Evolutionary conservation across 2,113 vertebrate genomes (phyloP), one percentile per base, ranked within the genome.

Genomic region (Lepus americanus): DNA sequence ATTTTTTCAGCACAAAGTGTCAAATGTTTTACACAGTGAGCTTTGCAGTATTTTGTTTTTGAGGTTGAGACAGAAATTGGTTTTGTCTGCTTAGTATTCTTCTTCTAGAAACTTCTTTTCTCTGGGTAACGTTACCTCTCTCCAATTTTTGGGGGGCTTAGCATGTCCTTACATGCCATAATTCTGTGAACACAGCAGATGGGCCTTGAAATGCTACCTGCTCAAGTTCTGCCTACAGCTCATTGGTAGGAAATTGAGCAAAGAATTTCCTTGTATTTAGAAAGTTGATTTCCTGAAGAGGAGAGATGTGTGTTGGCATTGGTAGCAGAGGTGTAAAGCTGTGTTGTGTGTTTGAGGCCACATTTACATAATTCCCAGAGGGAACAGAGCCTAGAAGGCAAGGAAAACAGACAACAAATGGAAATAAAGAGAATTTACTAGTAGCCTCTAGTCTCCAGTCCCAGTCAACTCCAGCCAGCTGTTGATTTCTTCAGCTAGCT

Each of bases 151-250:
- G 10, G 22, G 5, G 10, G 8, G n/a, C 55, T 17, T 5, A 14
- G 8, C 6, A 20, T 3, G 3, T 73, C 29, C 8, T 55, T 7
- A 12, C 1, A 2, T n/a, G 33, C 13, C 11, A 51, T 49, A n/a
- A 53, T 36, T 79, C 49, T 13, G 9, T 9, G 51, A 13, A 6
- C 25, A 67, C 8, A 9, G 6, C 25, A 5, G 23, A 19, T 5
- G 51, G 51, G 39, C n/a, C 6, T 23, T 22, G 77, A 49, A 25
- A 31, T 19, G n/a, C 16, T 36, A 20, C 7, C 27, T 78, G n/a
- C 3, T 25, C 39, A 25, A 3, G 53, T 66, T 89, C 63, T 91
- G 22, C 77, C 53, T 70, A 22, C 0, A n/a, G 51, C 23, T 84
- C 19, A 17, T 25, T 49, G 80, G 16, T 51, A 31, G 5, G 39